phyloP scores from a whole-genome alignment of 1,140 invertebrate genomes.

The Dreissena polymorpha region DNA sequence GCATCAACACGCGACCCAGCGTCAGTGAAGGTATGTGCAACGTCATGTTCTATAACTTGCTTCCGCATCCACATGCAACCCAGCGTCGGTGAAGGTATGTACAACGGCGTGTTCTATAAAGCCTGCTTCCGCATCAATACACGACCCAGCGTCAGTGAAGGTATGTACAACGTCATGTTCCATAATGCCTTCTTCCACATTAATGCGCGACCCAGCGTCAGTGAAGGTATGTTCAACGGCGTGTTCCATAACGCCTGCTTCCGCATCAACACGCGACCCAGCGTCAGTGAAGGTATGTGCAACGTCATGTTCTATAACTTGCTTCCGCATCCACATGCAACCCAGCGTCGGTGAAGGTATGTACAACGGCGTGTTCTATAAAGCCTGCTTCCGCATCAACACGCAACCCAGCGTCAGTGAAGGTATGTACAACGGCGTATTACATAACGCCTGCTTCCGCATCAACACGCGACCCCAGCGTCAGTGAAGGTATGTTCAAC shows the following conservation, averaged over 20 bases:
- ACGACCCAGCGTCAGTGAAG: conserved; percentile 58
- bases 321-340: conserved; percentile 99
- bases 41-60: conserved; percentile 98
- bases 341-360: conserved; percentile 99
- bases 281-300: conserved; percentile 69
- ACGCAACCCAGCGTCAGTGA: conserved; percentile 54
- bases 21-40: conserved; percentile 71
- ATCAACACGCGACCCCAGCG: conserved; percentile 99
- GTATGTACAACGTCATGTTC: too few species aligned
- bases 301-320: conserved; percentile 98
- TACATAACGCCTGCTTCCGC: conserved; percentile 99
- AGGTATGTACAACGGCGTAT: too few species aligned
- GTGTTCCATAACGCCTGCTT: conserved; percentile 99
- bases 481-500: conserved; percentile 99
- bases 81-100: conserved; percentile 99
- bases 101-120: conserved; percentile 98
- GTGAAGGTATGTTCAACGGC: conserved; percentile 99
- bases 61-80: conserved; percentile 99
- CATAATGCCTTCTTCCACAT: conserved; percentile 99
- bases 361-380: conserved; percentile 99
- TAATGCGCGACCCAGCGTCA: conserved; percentile 99
- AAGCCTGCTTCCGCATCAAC: conserved; percentile 92
- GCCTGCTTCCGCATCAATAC: conserved; percentile 90
- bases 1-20: conserved; percentile 28
- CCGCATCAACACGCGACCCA: conserved; percentile 64